Percentiles rank a stretch among this genome's conserved stretches.
These are phyloP conservation scores for Odontocolon sp. DNA, from an alignment of 2,888 invertebrate genomes.

Conservation along the genomic window DNA sequence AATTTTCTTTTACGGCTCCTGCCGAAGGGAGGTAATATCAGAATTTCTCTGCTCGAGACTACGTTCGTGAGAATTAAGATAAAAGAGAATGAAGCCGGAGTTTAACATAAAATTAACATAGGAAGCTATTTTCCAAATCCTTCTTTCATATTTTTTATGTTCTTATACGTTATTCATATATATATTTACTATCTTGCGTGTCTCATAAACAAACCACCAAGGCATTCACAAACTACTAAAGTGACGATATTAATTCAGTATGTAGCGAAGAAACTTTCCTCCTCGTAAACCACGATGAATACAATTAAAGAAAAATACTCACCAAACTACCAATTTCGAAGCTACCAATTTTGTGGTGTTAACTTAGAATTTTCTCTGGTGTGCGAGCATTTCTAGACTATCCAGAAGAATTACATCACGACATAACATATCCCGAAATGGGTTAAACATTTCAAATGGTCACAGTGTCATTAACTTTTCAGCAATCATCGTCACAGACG, in stretches of 20 bases:
- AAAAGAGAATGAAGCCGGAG: slow-evolving; percentile 13
- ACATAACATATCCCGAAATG: not conserved
- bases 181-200: not conserved
- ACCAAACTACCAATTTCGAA: too few relatives aligned
- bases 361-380: not conserved
- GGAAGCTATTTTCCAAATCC: not conserved
- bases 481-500: not conserved
- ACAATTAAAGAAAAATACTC: not conserved
- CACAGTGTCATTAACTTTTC: slow-evolving; percentile 31
- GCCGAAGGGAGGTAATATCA: slow-evolving; percentile 18
- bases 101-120: slow-evolving; percentile 29
- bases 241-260: not conserved
- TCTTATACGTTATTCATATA: not conserved
- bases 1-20: slow-evolving; percentile 16
- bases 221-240: not conserved
- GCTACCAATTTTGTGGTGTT: not conserved
- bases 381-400: not conserved
- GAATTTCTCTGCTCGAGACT: slow-evolving; percentile 21
- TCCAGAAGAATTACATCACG: not conserved
- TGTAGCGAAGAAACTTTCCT: not conserved
- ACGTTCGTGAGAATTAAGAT: slow-evolving; percentile 30
- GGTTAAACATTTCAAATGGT: slow-evolving; percentile 1
- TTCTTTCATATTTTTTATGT: not conserved
- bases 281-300: not conserved
- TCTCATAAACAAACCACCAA: not conserved